Evolutionary conservation across 2,888 invertebrate species (phyloP).

Genomic region (Nasonovia ribisnigri): DNA sequence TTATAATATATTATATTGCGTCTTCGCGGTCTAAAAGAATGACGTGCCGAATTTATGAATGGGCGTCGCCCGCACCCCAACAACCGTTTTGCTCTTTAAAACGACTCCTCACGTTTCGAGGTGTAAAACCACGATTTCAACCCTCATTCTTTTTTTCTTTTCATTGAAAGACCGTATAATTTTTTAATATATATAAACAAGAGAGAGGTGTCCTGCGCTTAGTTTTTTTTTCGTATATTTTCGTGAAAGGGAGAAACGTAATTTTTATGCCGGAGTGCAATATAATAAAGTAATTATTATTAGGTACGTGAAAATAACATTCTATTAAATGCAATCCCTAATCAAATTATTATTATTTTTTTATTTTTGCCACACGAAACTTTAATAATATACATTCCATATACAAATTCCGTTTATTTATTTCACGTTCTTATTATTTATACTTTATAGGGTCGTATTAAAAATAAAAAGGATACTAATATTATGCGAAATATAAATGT

Average conservation of each 20-base stretch:
- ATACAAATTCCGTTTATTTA: conserved; percentile 18
- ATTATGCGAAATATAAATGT: not conserved
- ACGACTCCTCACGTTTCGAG: conserved; percentile 45
- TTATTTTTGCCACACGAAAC: not conserved
- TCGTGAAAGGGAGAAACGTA: not conserved
- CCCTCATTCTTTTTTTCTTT: not conserved
- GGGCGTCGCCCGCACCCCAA: conserved; percentile 34
- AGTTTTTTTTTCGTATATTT: not conserved
- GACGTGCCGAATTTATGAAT: conserved; percentile 59
- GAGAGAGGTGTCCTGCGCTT: not conserved
- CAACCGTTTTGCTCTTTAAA: conserved; percentile 40
- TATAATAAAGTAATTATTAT: conserved; percentile 35
- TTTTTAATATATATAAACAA: conserved; percentile 50
- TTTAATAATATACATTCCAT: not conserved
- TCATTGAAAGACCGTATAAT: conserved; percentile 46
- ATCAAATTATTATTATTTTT: conserved; percentile 22
- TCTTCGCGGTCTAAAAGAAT: conserved; percentile 49
- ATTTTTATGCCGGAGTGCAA: not conserved
- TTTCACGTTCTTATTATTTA: not conserved
- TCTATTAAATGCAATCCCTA: not conserved
- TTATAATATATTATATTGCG: not conserved
- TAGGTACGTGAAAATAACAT: conserved; percentile 8
- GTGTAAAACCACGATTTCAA: conserved; percentile 47
- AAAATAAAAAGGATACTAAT: conserved; percentile 11
- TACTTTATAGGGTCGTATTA: not conserved